These are phyloP conservation scores for Uloborus plumipes DNA, from an alignment of 2,888 invertebrate species.

Conservation along the genomic window DNA sequence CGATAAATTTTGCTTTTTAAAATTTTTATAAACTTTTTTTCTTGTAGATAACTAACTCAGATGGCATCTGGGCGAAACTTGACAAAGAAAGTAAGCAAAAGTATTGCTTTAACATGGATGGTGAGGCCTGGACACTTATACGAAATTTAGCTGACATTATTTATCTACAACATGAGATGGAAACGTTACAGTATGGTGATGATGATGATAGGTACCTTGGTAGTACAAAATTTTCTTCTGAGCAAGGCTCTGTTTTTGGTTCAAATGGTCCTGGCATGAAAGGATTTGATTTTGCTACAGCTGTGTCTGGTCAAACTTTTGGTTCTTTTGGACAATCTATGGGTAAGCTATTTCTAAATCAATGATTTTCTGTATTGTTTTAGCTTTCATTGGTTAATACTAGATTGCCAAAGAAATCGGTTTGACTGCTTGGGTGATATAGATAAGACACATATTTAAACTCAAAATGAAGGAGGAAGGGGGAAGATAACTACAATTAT, in stretches of 20 bases:
- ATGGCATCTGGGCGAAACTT: slow-evolving; percentile 79
- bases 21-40: slow-evolving; percentile 35
- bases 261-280: slow-evolving; percentile 69
- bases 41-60: slow-evolving; percentile 74
- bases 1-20: not conserved
- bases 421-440: no score
- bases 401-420: no score
- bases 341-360: slow-evolving; percentile 32
- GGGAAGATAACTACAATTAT: no score
- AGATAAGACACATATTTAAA: no score
- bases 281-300: slow-evolving; percentile 77
- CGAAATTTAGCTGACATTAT: slow-evolving; percentile 77
- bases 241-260: slow-evolving; percentile 43
- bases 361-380: no score
- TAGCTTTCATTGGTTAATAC: no score
- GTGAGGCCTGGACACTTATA: slow-evolving; percentile 82
- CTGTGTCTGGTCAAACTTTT: slow-evolving; percentile 69
- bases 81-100: slow-evolving; percentile 76
- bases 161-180: slow-evolving; percentile 77
- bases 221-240: slow-evolving; percentile 35
- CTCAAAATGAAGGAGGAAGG: no score
- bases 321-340: slow-evolving; percentile 64
- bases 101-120: slow-evolving; percentile 79
- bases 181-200: slow-evolving; percentile 67
- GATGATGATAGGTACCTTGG: slow-evolving; percentile 40